Conservation (phyloP, 2,888 invertebrate genomes). For the Eupithecia dodoneata region DNA sequence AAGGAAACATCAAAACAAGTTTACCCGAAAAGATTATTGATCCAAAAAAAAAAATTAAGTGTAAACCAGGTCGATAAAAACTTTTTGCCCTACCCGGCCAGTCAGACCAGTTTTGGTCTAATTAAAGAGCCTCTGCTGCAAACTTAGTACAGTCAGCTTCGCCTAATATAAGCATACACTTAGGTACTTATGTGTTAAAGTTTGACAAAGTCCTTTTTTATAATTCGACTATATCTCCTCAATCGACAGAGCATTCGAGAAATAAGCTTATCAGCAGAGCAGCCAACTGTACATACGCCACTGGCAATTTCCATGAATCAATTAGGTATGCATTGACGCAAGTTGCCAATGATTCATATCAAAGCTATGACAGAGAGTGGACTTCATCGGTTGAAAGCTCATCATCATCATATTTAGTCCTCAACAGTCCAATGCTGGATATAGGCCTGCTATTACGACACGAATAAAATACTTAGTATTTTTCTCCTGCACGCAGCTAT, state of each 20-base stretch:
- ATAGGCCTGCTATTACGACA: neutral
- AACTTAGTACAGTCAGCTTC: neutral
- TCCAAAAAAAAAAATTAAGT: conserved; percentile 1
- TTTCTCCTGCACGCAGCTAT: neutral
- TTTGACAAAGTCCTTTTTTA: too few relatives aligned
- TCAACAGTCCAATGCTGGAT: neutral
- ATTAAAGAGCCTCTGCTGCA: neutral
- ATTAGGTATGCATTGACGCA: conserved; percentile 6
- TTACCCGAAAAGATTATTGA: conserved; percentile 6
- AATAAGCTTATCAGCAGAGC: neutral
- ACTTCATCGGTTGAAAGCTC: neutral
- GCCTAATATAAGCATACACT: neutral
- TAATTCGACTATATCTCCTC: too few relatives aligned
- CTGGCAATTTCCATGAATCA: neutral
- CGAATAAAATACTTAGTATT: neutral
- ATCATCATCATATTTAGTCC: neutral
- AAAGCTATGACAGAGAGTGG: neutral
- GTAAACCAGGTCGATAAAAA: neutral
- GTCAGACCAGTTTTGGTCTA: conserved; percentile 7
- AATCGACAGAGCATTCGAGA: neutral
- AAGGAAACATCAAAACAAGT: neutral
- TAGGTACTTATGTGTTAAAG: too few relatives aligned
- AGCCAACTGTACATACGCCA: neutral
- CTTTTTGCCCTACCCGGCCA: conserved; percentile 3
- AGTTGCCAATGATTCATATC: conserved; percentile 17